These are phyloP conservation scores for Melolontha melolontha DNA, from an alignment of 2,888 invertebrate genomes.

Conservation along the genomic window DNA sequence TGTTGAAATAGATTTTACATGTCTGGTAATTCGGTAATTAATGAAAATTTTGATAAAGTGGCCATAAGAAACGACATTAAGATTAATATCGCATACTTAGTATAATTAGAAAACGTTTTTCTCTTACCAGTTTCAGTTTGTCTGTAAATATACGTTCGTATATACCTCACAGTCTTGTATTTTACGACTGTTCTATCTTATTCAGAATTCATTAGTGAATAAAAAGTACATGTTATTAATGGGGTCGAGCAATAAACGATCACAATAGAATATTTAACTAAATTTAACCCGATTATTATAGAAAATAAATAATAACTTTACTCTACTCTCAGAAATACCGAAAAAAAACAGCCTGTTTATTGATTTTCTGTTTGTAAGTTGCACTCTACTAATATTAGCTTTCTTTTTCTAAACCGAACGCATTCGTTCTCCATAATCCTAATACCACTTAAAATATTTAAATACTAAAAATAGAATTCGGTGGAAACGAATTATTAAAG, in stretches of 20 bases:
- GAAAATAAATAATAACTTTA: slow-evolving; percentile 2
- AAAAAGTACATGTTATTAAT: background rate
- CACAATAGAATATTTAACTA: slow-evolving; percentile 12
- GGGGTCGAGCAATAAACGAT: background rate
- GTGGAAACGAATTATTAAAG: too few species aligned
- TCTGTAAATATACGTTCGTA: background rate
- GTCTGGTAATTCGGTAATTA: slow-evolving; percentile 28
- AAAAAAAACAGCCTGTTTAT: too few species aligned
- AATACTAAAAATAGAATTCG: too few species aligned
- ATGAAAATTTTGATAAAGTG: slow-evolving; percentile 31
- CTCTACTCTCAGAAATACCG: too few species aligned
- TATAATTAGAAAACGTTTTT: slow-evolving; percentile 21
- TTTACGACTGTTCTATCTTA: background rate
- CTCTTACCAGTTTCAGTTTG: slow-evolving; percentile 2
- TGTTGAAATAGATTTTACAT: slow-evolving; percentile 32
- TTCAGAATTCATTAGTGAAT: slow-evolving; percentile 11
- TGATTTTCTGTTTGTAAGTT: too few species aligned
- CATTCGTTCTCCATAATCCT: too few species aligned
- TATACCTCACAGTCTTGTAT: too few species aligned
- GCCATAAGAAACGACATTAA: slow-evolving; percentile 16
- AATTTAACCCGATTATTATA: slow-evolving; percentile 26
- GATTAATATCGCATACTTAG: slow-evolving; percentile 21
- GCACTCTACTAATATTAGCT: too few species aligned
- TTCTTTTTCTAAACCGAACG: too few species aligned
- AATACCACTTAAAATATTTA: too few species aligned